Evolutionary conservation across 1,140 invertebrate species (phyloP).

Genomic region (Sycophaga agraensis): DNA sequence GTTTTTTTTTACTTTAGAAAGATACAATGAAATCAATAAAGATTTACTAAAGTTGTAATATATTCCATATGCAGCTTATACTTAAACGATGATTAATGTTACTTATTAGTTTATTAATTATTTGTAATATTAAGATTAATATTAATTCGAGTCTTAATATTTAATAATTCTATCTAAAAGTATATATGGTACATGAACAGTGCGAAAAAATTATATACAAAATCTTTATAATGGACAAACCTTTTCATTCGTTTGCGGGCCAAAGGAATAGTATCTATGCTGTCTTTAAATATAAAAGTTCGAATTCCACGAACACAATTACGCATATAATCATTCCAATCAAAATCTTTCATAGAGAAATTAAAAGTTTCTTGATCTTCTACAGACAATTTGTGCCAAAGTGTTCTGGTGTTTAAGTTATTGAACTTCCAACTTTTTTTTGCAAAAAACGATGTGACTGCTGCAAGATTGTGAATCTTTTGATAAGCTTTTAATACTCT

Average conservation of each 20-base stretch:
- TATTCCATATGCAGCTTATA: too few relatives aligned
- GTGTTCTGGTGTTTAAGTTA: conserved; percentile 55
- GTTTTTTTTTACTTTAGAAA: too few relatives aligned
- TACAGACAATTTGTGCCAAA: conserved; percentile 56
- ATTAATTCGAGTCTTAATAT: too few relatives aligned
- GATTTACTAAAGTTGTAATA: too few relatives aligned
- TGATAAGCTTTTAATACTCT: conserved; percentile 64
- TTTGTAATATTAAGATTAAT: too few relatives aligned
- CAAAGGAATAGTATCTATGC: conserved; percentile 49
- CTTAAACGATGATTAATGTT: too few relatives aligned
- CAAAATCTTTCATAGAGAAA: conserved; percentile 58
- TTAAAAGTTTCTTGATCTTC: conserved; percentile 59
- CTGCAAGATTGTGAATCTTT: conserved; percentile 61
- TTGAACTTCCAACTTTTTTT: conserved; percentile 62
- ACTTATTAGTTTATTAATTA: too few relatives aligned
- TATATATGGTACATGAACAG: too few relatives aligned
- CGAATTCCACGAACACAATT: conserved; percentile 57
- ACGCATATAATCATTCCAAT: conserved; percentile 58
- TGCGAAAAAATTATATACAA: too few relatives aligned
- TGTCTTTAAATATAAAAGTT: conserved; percentile 60
- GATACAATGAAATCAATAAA: too few relatives aligned
- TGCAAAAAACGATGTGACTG: conserved; percentile 63
- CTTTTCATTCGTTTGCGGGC: conserved; percentile 53
- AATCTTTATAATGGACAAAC: too few relatives aligned
- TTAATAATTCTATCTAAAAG: too few relatives aligned